Base-by-base conservation (phyloP, 1,140 invertebrate genomes). In the Octopus sinensis region DNA sequence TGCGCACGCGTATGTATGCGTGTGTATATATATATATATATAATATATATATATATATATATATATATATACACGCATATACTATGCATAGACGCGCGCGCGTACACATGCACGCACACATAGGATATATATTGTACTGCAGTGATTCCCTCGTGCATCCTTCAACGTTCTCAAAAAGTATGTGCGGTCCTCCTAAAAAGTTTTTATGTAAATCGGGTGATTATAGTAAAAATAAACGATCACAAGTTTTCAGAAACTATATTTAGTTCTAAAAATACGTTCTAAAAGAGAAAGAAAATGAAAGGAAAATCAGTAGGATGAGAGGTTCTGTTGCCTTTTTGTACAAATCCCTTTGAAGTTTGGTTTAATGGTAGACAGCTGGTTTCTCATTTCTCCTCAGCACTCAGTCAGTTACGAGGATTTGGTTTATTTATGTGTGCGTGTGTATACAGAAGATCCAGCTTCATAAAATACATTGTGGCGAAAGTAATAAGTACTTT, bases 361-460 rank as follows among this genome's bases (percentile, higher is more conserved):
- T 68, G 62, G 62, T 68, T 68, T 68, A 68, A 68, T 68, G 62
- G 62, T 68, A 68, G 62, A 68, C 62, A 68, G 62, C 62, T 68
- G 62, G 62, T 13, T 68, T 68, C 62, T 68, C 62, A 68, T 68
- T 13, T 68, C 62, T 12, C 62, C 62, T 68, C 62, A 68, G 62
- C 62, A 68, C n/a, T 68, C 62, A 68, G 62, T 68, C 62, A 13
- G n/a, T 68, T 68, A 68, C n/a, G 62, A 68, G 2, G 62, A 68
- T 68, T 68, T 13, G 62, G n/a, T 68, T 68, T 68, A 13, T 13
- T 1, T 68, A 3, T 68, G 30, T 43, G 30, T 43, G 30, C 30
- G 30, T 68, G 62, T 68, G 62, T 68, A 68, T 68, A n/a, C 62
- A 68, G 62, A 68, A 68, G n/a, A 68, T 68, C 62, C 62, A 2